Conservation (phyloP, 2,113 vertebrate species). For the Coptodon rendalli region DNA sequence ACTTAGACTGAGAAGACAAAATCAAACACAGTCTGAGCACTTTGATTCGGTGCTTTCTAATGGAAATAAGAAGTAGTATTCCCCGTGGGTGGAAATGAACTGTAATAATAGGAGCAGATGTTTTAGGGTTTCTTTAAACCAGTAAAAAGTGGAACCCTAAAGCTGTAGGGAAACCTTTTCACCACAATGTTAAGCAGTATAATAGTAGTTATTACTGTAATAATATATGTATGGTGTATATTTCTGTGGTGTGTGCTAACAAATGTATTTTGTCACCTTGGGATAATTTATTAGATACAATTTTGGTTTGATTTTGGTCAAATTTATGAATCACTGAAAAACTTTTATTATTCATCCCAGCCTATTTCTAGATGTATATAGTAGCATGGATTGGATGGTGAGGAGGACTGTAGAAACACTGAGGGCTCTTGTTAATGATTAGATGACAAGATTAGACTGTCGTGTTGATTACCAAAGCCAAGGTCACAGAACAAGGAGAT, state of each 20-base stretch:
- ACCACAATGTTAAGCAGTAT: not conserved
- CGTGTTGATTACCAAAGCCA: conserved; percentile 54
- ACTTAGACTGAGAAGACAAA: not conserved
- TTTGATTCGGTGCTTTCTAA: not conserved
- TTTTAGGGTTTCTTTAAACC: not conserved
- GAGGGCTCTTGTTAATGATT: conserved; percentile 54
- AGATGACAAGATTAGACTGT: conserved; percentile 46
- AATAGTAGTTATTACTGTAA: not conserved
- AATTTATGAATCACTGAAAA: conserved; percentile 52
- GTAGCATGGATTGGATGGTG: not conserved
- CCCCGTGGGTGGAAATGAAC: not conserved
- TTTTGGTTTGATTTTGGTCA: conserved; percentile 5
- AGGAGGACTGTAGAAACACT: conserved; percentile 12
- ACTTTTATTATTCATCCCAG: conserved; percentile 14
- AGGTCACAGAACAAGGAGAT: conserved; percentile 41
- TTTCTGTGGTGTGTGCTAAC: not conserved
- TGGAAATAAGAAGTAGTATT: not conserved
- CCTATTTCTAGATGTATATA: conserved; percentile 30
- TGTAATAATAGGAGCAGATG: not conserved
- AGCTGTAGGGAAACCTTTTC: not conserved
- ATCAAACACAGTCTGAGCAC: conserved; percentile 12
- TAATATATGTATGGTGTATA: not conserved
- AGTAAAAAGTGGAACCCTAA: not conserved
- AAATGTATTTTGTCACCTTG: not conserved
- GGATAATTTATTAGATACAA: not conserved